phyloP scores from a whole-genome alignment of 2,888 invertebrate species.

The Drosophila histrio region DNA sequence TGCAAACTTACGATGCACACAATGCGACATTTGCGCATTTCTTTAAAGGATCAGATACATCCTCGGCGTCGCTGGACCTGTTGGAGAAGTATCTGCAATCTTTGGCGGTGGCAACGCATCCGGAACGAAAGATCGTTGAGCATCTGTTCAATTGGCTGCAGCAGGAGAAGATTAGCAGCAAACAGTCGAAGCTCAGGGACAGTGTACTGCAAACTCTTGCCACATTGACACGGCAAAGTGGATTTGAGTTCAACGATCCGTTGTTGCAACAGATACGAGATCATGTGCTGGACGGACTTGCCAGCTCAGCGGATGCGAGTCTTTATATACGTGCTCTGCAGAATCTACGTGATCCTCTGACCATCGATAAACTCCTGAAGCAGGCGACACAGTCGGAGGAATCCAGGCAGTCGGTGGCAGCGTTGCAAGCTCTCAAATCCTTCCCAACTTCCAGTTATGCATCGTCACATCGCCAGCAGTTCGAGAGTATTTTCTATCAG shows the following conservation, averaged over 20 bases:
- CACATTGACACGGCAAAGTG: slow-evolving; percentile 86
- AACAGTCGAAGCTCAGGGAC: slow-evolving; percentile 87
- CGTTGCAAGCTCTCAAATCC: slow-evolving; percentile 88
- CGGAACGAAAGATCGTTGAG: slow-evolving; percentile 85
- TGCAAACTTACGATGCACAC: slow-evolving; percentile 89
- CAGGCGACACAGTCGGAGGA: slow-evolving; percentile 84
- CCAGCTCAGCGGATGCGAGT: slow-evolving; percentile 57
- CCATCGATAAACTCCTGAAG: slow-evolving; percentile 87
- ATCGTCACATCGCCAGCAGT: slow-evolving; percentile 84
- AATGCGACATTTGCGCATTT: slow-evolving; percentile 88
- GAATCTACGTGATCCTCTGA: slow-evolving; percentile 87
- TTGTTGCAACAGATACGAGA: slow-evolving; percentile 77
- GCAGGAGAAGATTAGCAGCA: slow-evolving; percentile 84
- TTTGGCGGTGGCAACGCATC: slow-evolving; percentile 88
- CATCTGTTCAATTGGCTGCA: slow-evolving; percentile 68
- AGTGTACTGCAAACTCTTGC: slow-evolving; percentile 88
- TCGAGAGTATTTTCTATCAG: slow-evolving; percentile 87
- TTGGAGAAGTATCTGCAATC: slow-evolving; percentile 91
- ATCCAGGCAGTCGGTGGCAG: slow-evolving; percentile 87
- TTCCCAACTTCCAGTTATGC: slow-evolving; percentile 83
- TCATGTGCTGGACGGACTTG: slow-evolving; percentile 82
- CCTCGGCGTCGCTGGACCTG: slow-evolving; percentile 84
- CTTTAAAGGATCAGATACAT: slow-evolving; percentile 83
- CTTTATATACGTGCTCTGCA: slow-evolving; percentile 88
- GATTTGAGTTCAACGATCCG: slow-evolving; percentile 70